Conservation (phyloP, 2,888 invertebrate species). For the Drosophila stalkeri region DNA sequence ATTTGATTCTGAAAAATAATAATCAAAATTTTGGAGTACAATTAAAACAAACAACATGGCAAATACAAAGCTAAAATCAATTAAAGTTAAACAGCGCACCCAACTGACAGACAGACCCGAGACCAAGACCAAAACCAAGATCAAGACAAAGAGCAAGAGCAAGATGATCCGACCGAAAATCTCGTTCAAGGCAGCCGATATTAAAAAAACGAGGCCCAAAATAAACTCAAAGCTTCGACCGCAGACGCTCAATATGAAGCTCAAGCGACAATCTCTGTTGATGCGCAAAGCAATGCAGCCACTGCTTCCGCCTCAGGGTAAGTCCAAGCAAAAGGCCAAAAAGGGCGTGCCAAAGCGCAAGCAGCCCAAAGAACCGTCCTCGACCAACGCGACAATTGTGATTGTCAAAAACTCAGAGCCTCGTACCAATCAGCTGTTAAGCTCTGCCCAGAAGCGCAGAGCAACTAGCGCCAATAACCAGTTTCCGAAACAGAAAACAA, state of each 20-base stretch:
- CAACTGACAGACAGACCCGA: not conserved
- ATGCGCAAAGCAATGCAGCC: conserved; percentile 30
- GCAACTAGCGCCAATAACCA: not conserved
- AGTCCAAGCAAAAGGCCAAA: not conserved
- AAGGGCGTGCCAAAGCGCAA: not conserved
- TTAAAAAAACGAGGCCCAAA: not conserved
- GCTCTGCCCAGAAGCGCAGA: not conserved
- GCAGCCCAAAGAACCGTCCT: not conserved
- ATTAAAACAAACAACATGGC: conserved; percentile 31
- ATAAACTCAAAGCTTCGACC: not conserved
- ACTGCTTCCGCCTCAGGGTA: conserved; percentile 8
- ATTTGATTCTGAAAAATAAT: conserved; percentile 25
- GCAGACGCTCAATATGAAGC: not conserved
- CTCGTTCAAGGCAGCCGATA: not conserved
- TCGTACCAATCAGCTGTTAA: conserved; percentile 3
- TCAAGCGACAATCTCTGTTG: conserved; percentile 16
- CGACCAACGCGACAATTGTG: not conserved
- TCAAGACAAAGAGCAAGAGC: not conserved
- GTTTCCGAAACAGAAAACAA: not conserved
- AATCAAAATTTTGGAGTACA: conserved; percentile 35
- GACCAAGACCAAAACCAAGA: not conserved
- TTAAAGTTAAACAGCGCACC: conserved; percentile 3
- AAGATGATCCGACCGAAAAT: not conserved
- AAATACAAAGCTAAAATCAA: conserved; percentile 16
- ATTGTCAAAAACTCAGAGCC: not conserved